Evolutionary conservation across 2,888 invertebrate species (phyloP), one percentile per base, ranked within the genome.

Genomic region (Drosophila eohydei): DNA sequence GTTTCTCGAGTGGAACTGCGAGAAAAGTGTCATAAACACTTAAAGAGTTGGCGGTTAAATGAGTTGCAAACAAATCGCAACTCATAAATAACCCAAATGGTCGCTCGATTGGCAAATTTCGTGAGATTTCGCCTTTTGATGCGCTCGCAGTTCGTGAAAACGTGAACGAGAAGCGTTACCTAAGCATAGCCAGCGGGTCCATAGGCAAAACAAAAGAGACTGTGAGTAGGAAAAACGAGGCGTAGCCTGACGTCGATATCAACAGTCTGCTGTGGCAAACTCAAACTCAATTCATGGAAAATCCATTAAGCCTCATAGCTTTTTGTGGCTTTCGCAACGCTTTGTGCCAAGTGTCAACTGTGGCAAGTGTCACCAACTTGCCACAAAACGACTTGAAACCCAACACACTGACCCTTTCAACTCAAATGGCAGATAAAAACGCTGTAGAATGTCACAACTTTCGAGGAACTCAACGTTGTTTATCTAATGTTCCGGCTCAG

Each of bases 111-210:
- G 88, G 84, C 77, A 79, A 89, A 90, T 88, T 82, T 91, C 91
- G 91, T 91, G 91, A 91, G 91, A 91, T 91, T 88, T 89, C 81
- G 73, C 80, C 81, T 81, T 83, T 82, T 90, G 91, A 91, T 91
- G 91, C 87, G 91, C 90, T 83, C 68, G 26, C 71, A 91, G 81
- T 91, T 91, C 84, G 84, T 84, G 88, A 79, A 83, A 82, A 80
- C 83, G 83, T 88, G 85, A 89, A 80, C 71, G 65, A 74, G 89
- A 84, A 89, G 88, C 76, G 85, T 89, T 89, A 84, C 89, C 85
- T 89, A 89, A 84, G 85, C 71, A 63, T 58, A 55, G 88, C 84
- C 85, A 14, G 57, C 38, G 76, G 76, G 16, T 14, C 16, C 56
- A 48, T 43, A 16, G 46, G 14, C 48, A 36, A 43, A 30, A 11